phyloP scores from a whole-genome alignment of 1,140 invertebrate genomes.

The Drosophila ambigua region DNA sequence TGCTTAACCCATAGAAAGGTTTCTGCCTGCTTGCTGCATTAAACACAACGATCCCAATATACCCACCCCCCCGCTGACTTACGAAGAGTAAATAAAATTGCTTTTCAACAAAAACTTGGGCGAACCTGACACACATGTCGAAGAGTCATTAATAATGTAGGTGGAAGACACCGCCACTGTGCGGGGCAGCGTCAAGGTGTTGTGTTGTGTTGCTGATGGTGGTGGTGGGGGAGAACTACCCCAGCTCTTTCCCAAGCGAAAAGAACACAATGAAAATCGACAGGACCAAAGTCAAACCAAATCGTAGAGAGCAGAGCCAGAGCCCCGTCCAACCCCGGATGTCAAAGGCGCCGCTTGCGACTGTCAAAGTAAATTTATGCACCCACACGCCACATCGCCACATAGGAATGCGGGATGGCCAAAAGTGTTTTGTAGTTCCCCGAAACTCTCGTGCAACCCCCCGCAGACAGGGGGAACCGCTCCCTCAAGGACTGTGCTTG shows the following conservation, averaged over 20 bases:
- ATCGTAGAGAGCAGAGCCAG: neutral
- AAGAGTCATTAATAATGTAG: constrained; percentile 80
- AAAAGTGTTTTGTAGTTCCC: constrained; percentile 76
- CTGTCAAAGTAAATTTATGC: constrained; percentile 83
- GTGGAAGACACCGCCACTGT: constrained; percentile 38
- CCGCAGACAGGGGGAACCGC: constrained; percentile 5
- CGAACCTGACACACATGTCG: constrained; percentile 81
- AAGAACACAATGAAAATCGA: constrained; percentile 62
- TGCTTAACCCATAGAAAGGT: too few species aligned
- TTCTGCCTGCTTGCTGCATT: too few species aligned
- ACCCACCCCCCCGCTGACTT: too few species aligned
- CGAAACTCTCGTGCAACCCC: constrained; percentile 15
- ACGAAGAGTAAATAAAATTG: constrained; percentile 81
- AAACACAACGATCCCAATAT: too few species aligned
- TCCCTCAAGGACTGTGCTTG: neutral
- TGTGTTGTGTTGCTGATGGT: neutral
- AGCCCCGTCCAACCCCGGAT: constrained; percentile 38
- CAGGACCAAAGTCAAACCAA: constrained; percentile 37
- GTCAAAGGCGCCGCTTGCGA: constrained; percentile 67
- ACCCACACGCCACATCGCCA: constrained; percentile 41
- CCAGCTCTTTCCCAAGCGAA: constrained; percentile 6
- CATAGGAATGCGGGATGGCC: constrained; percentile 48
- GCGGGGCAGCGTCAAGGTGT: neutral
- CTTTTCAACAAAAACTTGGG: constrained; percentile 76
- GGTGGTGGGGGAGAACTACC: constrained; percentile 36